Base-by-base conservation (phyloP, 2,797 vertebrate genomes). In the Cirrhinus molitorella region DNA sequence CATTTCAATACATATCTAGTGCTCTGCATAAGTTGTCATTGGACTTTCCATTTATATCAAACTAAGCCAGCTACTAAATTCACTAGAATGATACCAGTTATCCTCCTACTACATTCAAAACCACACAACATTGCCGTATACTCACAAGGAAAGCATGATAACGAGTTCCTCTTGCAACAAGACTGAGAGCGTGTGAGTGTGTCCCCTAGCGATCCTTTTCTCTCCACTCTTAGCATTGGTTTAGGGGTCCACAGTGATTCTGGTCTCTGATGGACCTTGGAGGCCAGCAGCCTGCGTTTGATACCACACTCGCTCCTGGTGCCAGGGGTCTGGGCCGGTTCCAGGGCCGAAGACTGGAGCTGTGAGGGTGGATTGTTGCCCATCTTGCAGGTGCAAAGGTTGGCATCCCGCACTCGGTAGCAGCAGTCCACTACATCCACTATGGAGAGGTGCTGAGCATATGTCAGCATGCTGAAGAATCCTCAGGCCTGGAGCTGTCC, bases 241-340 rank as follows among this genome's bases (percentile, higher is more conserved):
- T 96, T 96, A 90, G 95, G 94, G 45, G 94, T 95, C 97, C 96
- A 97, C 74, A 96, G 94, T 71, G 94, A 95, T 87, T 89, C 93
- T 47, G 91, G 92, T 0, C 93, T 96, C 92, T 95, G 96, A 86
- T 94, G 95, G 89, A 94, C 91, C 90, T 94, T 95, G 66, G 93
- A 92, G 84, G 93, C 90, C 0, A 95, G 93, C 0, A 96, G 94
- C 89, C 95, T 95, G 87, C 92, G 95, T 86, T 90, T 94, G 77
- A 96, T 89, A 88, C 91, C 92, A 65, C 93, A 87, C 0, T 96
- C 95, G 0, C 92, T 87, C 87, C 90, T 91, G 83, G 82, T 49
- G 77, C 90, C 87, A 45, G 83, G 1, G 57, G 88, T 91, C 47
- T 88, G 89, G 91, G 91, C 92, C 75, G 81, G 86, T 25, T 81